Evolutionary conservation across 2,113 vertebrate species (phyloP).

Genomic region (Scophthalmus maximus): DNA sequence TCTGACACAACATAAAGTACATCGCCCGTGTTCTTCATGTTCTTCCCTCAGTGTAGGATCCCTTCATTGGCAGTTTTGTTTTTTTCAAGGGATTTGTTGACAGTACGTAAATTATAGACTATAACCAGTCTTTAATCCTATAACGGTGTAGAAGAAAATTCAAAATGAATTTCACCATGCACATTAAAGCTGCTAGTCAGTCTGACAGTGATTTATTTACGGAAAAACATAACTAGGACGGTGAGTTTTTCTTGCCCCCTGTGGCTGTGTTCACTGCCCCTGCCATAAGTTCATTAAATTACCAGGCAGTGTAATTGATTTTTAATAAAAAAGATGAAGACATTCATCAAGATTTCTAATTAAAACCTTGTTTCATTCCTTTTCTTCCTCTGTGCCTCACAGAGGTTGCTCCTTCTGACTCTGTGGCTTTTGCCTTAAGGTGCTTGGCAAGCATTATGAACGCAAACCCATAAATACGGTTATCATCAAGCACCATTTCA

Average conservation of each 20-base stretch:
- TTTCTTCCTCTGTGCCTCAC: slow-evolving; percentile 14
- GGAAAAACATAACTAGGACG: slow-evolving; percentile 16
- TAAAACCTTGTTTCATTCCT: slow-evolving; percentile 21
- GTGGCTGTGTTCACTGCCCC: slow-evolving; percentile 23
- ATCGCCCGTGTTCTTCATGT: too few species aligned
- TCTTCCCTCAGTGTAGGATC: too few species aligned
- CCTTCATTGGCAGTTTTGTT: neutral
- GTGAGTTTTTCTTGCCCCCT: slow-evolving; percentile 20
- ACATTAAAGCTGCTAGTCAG: slow-evolving; percentile 42
- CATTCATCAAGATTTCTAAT: slow-evolving; percentile 51
- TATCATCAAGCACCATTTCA: slow-evolving; percentile 39
- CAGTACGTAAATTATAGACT: neutral
- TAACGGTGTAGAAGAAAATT: slow-evolving; percentile 7
- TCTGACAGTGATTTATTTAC: slow-evolving; percentile 8
- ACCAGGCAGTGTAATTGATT: slow-evolving; percentile 36
- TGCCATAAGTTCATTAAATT: slow-evolving; percentile 50
- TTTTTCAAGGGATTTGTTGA: neutral
- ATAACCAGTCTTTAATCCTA: neutral
- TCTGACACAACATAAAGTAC: too few species aligned
- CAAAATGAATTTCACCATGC: slow-evolving; percentile 38
- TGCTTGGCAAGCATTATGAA: slow-evolving; percentile 54
- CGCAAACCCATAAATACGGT: slow-evolving; percentile 44
- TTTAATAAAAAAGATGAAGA: slow-evolving; percentile 40
- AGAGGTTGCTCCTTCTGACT: too few species aligned
- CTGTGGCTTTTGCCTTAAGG: slow-evolving; percentile 32